Percentiles rank a stretch among this genome's conserved stretches.
Evolutionary conservation across 2,888 invertebrate species (phyloP).

Genomic region (Chymomyza caudatula): DNA sequence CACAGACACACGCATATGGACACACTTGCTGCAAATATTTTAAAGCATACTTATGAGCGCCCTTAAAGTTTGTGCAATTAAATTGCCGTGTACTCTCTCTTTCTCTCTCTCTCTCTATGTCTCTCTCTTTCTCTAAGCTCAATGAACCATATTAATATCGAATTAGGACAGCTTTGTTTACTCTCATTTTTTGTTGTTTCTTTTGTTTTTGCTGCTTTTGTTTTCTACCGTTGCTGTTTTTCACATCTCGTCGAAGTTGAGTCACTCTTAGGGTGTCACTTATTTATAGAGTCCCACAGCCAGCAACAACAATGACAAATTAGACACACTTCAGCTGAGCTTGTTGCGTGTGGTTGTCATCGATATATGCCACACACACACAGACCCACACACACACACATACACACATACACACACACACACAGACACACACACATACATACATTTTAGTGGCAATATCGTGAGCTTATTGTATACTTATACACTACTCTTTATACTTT

Average conservation of each 20-base stretch:
- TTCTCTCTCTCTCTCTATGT: background rate
- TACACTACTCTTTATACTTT: too few species aligned
- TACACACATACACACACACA: background rate
- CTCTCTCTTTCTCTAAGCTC: slow-evolving; percentile 1
- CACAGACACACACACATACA: background rate
- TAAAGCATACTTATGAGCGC: background rate
- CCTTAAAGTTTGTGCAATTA: background rate
- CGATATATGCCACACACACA: background rate
- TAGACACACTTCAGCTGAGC: slow-evolving; percentile 16
- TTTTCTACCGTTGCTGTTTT: background rate
- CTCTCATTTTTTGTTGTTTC: background rate
- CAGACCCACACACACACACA: background rate
- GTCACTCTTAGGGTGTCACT: background rate
- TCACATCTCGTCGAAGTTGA: background rate
- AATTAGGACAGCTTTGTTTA: slow-evolving; percentile 21
- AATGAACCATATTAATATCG: slow-evolving; percentile 25
- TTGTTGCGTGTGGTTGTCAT: slow-evolving; percentile 18
- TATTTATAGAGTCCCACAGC: background rate
- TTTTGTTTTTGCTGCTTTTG: background rate
- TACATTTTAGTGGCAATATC: too few species aligned
- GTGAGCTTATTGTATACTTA: background rate
- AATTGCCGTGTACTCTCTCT: background rate
- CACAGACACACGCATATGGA: background rate
- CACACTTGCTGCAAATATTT: background rate
- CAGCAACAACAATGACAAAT: slow-evolving; percentile 7